Conservation (phyloP, 2,113 vertebrate genomes). For the Pungitius pungitius region DNA sequence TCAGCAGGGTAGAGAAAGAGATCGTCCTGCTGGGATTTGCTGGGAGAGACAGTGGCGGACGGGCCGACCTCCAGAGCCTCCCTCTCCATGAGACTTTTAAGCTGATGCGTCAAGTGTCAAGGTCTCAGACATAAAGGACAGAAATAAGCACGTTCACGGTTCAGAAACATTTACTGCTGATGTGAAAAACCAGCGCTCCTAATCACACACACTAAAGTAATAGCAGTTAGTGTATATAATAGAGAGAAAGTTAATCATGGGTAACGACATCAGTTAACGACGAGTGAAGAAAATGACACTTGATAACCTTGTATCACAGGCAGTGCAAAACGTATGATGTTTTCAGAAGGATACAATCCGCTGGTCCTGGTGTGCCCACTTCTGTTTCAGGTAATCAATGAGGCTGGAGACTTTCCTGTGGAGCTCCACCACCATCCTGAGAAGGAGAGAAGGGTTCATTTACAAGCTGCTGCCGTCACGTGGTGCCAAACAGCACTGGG, state of each 20-base stretch:
- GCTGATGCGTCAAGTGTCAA: conserved; percentile 81
- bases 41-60: conserved; percentile 63
- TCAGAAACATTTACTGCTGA: background rate
- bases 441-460: background rate
- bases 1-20: conserved; percentile 93
- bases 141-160: background rate
- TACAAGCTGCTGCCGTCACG: background rate
- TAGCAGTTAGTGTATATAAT: background rate
- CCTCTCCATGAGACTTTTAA: conserved; percentile 88
- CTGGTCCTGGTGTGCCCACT: conserved; percentile 95
- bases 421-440: conserved; percentile 97
- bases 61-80: conserved; percentile 82
- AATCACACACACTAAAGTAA: background rate
- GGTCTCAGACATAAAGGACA: conserved; percentile 51
- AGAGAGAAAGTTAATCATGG: background rate
- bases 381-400: conserved; percentile 97
- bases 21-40: conserved; percentile 79
- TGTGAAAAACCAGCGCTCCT: background rate
- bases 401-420: conserved; percentile 98
- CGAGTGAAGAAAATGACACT: background rate
- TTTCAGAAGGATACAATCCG: conserved; percentile 97
- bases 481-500: background rate
- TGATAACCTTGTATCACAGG: no score
- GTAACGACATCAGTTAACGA: background rate
- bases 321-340: no score